Conservation (phyloP, 2,888 invertebrate species). For the Drosophila mulleri region DNA sequence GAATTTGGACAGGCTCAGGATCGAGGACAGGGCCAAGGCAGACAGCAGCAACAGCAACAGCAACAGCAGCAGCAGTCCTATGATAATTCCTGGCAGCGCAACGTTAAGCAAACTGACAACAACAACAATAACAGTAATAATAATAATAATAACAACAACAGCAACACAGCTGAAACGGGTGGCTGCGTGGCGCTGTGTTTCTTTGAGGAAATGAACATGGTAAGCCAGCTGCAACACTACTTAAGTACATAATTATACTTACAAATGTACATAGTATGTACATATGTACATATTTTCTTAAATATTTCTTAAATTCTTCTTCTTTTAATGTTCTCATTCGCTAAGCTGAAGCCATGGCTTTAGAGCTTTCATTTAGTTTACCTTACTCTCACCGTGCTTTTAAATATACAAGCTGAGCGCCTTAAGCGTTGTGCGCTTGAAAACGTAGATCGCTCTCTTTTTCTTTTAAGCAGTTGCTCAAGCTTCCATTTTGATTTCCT, state of each 20-base stretch:
- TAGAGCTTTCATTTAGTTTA: too few species aligned
- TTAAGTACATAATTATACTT: neutral
- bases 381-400: too few species aligned
- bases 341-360: neutral
- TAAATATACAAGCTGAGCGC: neutral
- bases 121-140: constrained; percentile 50
- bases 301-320: neutral
- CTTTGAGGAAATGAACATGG: constrained; percentile 89
- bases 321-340: neutral
- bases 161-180: constrained; percentile 60
- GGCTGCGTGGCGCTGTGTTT: constrained; percentile 89
- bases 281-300: neutral
- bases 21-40: constrained; percentile 51
- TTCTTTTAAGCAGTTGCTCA: neutral
- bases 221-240: constrained; percentile 79
- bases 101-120: constrained; percentile 47
- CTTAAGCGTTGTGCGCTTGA: neutral
- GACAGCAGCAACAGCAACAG: constrained; percentile 57
- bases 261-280: neutral
- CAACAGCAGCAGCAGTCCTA: constrained; percentile 49
- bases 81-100: constrained; percentile 61
- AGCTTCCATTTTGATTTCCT: too few species aligned
- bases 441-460: neutral
- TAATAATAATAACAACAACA: constrained; percentile 54
- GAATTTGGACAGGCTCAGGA: constrained; percentile 60